Evolutionary conservation across 2,113 vertebrate species (phyloP).

Genomic region (Oncorhynchus keta): DNA sequence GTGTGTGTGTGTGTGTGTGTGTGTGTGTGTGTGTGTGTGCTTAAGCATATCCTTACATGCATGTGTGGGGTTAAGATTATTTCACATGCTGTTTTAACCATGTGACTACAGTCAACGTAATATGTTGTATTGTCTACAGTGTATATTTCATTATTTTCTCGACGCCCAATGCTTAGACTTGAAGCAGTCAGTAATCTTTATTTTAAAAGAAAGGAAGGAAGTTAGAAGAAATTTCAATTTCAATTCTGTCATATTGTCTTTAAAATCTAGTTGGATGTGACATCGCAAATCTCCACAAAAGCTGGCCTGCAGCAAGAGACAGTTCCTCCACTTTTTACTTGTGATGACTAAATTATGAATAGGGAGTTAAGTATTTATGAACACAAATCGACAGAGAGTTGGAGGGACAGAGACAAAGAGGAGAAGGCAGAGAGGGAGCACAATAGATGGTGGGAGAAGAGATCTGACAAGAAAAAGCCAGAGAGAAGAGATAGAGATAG

Average conservation of each 20-base stretch:
- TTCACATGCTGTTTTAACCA: neutral
- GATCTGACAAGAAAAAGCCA: conserved; percentile 39
- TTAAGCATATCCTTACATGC: conserved; percentile 10
- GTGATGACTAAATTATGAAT: conserved; percentile 69
- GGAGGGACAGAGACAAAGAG: conserved; percentile 50
- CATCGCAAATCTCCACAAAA: conserved; percentile 46
- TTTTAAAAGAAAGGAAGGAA: neutral
- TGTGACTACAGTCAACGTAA: neutral
- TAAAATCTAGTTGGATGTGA: conserved; percentile 40
- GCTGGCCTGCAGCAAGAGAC: conserved; percentile 28
- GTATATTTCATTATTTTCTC: neutral
- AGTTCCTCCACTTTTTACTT: conserved; percentile 45
- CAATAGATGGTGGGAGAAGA: conserved; percentile 46
- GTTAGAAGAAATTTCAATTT: conserved; percentile 23
- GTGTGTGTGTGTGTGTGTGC: conserved; percentile 9
- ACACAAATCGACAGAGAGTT: conserved; percentile 66
- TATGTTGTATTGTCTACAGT: neutral
- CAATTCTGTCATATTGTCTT: conserved; percentile 29
- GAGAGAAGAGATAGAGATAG: conserved; percentile 41
- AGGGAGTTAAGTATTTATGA: conserved; percentile 63
- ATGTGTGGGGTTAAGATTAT: conserved; percentile 4
- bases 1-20: conserved; percentile 12
- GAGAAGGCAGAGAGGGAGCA: conserved; percentile 50
- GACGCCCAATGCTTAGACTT: too few species aligned
- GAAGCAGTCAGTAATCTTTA: neutral